Conservation (phyloP, 2,888 invertebrate genomes). For the Sesia apiformis region DNA sequence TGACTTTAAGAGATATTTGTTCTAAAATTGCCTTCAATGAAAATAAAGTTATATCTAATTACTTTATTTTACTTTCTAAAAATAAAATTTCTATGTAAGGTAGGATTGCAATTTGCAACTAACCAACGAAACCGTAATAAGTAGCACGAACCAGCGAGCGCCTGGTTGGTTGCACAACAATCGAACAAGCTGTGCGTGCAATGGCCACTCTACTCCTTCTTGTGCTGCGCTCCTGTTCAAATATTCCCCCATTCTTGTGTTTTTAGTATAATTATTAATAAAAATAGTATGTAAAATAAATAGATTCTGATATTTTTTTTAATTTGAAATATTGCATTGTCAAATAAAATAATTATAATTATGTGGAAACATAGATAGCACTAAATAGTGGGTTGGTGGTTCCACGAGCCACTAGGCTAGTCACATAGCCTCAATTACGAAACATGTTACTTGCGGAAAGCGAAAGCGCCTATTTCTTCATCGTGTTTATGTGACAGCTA, state of each 20-base stretch:
- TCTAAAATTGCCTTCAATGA: too few species aligned
- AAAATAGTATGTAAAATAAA: too few species aligned
- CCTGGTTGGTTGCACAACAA: not conserved
- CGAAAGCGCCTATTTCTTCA: constrained; percentile 70
- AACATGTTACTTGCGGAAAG: constrained; percentile 66
- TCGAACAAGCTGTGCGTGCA: not conserved
- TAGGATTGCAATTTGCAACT: not conserved
- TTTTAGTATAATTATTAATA: too few species aligned
- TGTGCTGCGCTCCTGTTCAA: too few species aligned
- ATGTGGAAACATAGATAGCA: not conserved
- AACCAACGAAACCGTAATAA: not conserved
- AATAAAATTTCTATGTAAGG: too few species aligned
- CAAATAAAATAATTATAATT: too few species aligned
- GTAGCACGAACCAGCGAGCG: not conserved
- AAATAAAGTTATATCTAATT: too few species aligned
- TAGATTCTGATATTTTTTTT: too few species aligned
- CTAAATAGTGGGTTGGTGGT: constrained; percentile 26
- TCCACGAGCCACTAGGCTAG: constrained; percentile 41
- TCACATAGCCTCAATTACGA: constrained; percentile 66
- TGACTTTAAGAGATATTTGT: too few species aligned
- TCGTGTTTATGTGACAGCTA: constrained; percentile 15
- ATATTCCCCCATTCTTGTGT: too few species aligned
- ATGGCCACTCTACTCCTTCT: not conserved
- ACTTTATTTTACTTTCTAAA: too few species aligned
- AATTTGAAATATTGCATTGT: too few species aligned